Evolutionary conservation across 2,797 vertebrate species (phyloP).

Genomic region (Varecia variegata): DNA sequence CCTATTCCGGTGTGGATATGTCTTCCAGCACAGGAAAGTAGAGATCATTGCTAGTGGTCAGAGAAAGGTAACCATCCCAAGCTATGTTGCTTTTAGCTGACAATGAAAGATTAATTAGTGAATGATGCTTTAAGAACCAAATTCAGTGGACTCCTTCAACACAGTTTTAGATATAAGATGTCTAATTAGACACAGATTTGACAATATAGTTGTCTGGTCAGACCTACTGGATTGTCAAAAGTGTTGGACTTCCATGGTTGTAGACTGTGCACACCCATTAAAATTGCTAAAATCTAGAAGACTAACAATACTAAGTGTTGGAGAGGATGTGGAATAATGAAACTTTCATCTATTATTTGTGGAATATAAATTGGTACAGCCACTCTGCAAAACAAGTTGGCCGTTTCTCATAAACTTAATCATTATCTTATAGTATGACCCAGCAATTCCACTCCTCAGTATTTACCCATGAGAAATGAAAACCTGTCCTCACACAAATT

Average conservation of each 20-base stretch:
- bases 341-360: too few species aligned
- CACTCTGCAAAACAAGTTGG: background rate
- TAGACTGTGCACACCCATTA: conserved; percentile 83
- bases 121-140: background rate
- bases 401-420: background rate
- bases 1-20: conserved; percentile 90
- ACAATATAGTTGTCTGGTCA: conserved; percentile 85
- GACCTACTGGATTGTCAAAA: conserved; percentile 84
- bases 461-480: background rate
- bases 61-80: conserved; percentile 90
- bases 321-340: too few species aligned
- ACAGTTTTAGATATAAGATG: background rate
- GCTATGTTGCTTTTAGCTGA: conserved; percentile 86
- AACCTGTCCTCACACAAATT: background rate
- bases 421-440: background rate
- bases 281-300: background rate
- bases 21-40: conserved; percentile 94
- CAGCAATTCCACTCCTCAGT: background rate
- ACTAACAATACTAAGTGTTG: too few species aligned
- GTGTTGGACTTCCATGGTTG: conserved; percentile 86
- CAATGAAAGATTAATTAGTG: background rate
- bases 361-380: too few species aligned
- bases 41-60: conserved; percentile 95
- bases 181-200: background rate
- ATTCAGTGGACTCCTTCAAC: background rate